Conservation (phyloP, 2,888 invertebrate genomes). For the Tridacna crocea region DNA sequence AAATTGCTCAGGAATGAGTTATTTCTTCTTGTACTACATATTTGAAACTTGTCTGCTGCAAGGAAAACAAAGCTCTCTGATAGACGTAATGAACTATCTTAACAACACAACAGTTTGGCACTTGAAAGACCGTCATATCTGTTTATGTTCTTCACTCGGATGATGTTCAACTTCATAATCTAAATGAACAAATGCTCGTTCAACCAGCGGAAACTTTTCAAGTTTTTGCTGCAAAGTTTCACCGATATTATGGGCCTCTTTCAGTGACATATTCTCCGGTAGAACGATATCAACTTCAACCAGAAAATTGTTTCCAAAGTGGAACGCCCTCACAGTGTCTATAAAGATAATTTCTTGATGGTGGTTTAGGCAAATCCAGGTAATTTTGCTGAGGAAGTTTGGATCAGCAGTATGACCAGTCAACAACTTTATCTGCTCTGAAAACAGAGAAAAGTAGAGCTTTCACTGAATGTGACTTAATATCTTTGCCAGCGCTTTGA, state of each 20-base stretch:
- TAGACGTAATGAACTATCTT: not conserved
- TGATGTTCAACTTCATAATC: conserved; percentile 85
- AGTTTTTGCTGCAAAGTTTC: conserved; percentile 85
- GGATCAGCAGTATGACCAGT: conserved; percentile 82
- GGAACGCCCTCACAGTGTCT: conserved; percentile 86
- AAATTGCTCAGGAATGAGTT: not conserved
- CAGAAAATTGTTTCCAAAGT: conserved; percentile 85
- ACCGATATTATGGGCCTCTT: conserved; percentile 85
- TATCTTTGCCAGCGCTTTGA: too few relatives aligned
- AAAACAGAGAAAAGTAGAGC: conserved; percentile 17
- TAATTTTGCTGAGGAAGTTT: conserved; percentile 82
- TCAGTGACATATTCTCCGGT: conserved; percentile 83
- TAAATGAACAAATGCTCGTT: conserved; percentile 85
- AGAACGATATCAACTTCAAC: conserved; percentile 84
- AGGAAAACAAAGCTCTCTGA: not conserved
- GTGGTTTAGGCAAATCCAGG: conserved; percentile 82
- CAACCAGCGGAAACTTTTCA: conserved; percentile 84
- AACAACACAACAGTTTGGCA: not conserved
- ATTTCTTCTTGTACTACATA: not conserved
- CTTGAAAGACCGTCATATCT: conserved; percentile 74
- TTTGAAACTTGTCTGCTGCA: not conserved
- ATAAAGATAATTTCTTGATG: conserved; percentile 79
- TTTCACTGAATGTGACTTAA: too few relatives aligned
- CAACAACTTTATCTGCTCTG: conserved; percentile 82
- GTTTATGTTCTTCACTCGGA: conserved; percentile 85